Evolutionary conservation across 2,888 invertebrate genomes (phyloP), one percentile per base, ranked within the genome.

Genomic region (Ophonus ardosiacus): DNA sequence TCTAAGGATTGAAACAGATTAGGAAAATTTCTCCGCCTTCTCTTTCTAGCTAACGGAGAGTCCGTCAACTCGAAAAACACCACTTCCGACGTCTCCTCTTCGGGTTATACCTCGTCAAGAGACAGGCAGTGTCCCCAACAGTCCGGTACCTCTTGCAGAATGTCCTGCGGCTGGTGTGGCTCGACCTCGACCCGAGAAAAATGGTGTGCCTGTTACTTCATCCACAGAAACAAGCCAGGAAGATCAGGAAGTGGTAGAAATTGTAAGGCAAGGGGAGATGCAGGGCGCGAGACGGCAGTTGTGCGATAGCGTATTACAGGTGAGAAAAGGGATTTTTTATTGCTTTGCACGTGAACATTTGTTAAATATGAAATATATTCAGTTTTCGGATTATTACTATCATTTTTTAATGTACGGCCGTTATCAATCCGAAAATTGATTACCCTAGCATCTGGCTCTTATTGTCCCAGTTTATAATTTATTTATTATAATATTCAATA

Each of bases 181-280:
- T 88, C 63, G 88, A 87, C 85, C 88, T 87, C 86, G 86, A 88
- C 88, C 87, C 90, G 84, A 89, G 86, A 88, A 90, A 86, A 88
- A 88, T 71, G 91, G 91, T 81, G 90, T 91, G 31, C 90, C 91
- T 6, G 86, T 88, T 63, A 89, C 74, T 24, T 24, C 63, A 8
- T 76, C 74, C n/a, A 43, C 85, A 13, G 87, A 86, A n/a, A 85
- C 89, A 65, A 90, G 90, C 61, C 91, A 90, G 85, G 93, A 93
- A 87, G 92, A 93, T 87, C 92, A 92, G 88, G 93, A 93, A 89
- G 92, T 94, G 86, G 90, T 92, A 85, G 93, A 93, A 88, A 92
- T 94, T 88, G 93, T 93, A 84, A 88, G 89, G 80, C 90, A 89
- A 85, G 92, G 89, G 24, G 89, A 90, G 82, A 86, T 84, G 18